phyloP scores from a whole-genome alignment of 1,140 invertebrate species.

The Drosophila pseudoananassae region DNA sequence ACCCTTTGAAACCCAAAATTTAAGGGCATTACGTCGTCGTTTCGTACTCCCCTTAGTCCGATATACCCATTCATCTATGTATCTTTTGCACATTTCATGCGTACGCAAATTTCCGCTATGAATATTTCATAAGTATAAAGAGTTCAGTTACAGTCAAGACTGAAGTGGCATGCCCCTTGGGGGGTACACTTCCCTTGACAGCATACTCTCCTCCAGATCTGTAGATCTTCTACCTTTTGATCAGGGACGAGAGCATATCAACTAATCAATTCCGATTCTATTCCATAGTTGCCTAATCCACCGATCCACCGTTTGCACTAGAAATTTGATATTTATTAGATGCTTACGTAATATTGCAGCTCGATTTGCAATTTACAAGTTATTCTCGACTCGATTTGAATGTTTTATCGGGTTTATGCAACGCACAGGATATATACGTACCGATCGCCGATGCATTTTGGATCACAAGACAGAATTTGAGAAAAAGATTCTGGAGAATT shows the following conservation, averaged over 20 bases:
- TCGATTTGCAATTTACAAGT: conserved; percentile 46
- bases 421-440: conserved; percentile 63
- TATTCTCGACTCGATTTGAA: conserved; percentile 52
- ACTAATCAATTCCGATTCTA: conserved; percentile 41
- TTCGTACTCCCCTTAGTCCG: background rate
- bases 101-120: conserved; percentile 37
- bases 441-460: conserved; percentile 13
- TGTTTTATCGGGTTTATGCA: conserved; percentile 61
- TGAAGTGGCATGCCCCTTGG: background rate
- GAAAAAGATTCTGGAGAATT: background rate
- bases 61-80: background rate
- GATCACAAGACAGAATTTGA: conserved; percentile 10
- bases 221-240: background rate
- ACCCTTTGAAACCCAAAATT: background rate
- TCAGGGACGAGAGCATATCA: conserved; percentile 38
- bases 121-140: conserved; percentile 54
- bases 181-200: no score
- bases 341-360: conserved; percentile 61
- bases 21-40: background rate
- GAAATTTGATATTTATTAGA: conserved; percentile 70
- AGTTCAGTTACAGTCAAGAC: conserved; percentile 17
- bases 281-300: conserved; percentile 43
- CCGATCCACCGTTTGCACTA: conserved; percentile 15
- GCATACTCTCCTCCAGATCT: background rate
- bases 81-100: conserved; percentile 15